These are phyloP conservation scores for Fukomys damarensis DNA, from an alignment of 2,113 vertebrate species.

Conservation along the genomic window DNA sequence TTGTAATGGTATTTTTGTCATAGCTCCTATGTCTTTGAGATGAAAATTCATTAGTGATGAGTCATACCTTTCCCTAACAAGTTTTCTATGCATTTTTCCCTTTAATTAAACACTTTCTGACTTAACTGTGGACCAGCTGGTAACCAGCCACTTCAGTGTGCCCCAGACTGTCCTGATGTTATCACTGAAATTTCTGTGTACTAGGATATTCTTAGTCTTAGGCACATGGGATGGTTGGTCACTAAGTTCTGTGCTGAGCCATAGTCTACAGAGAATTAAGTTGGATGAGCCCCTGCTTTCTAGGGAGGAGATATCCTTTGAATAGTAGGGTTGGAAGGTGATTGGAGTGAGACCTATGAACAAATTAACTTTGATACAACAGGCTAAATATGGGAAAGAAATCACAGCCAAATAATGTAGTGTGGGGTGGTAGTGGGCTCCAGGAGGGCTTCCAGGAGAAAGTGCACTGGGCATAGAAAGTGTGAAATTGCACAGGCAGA, in stretches of 20 bases:
- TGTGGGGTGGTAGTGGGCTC: not conserved
- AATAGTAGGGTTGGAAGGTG: not conserved
- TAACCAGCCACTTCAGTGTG: not conserved
- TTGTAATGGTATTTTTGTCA: slow-evolving; percentile 4
- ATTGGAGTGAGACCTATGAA: not conserved
- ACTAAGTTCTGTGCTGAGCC: not conserved
- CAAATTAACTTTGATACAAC: not conserved
- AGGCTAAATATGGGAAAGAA: not conserved
- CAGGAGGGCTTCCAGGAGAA: not conserved
- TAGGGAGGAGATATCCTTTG: not conserved
- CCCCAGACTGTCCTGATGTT: not conserved
- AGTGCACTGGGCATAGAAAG: not conserved
- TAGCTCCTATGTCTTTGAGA: not conserved
- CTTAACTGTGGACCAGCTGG: not conserved
- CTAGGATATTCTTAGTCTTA: not conserved
- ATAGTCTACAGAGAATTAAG: not conserved
- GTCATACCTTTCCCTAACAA: not conserved
- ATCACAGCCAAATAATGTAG: not conserved
- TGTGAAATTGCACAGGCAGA: not conserved
- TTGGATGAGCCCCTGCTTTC: not conserved
- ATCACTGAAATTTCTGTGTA: not conserved
- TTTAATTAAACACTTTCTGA: not conserved
- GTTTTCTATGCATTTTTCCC: not conserved
- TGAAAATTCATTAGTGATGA: slow-evolving; percentile 10
- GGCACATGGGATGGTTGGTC: not conserved